Conservation (phyloP, 2,888 invertebrate species). For the Drosophila kuntzei region DNA sequence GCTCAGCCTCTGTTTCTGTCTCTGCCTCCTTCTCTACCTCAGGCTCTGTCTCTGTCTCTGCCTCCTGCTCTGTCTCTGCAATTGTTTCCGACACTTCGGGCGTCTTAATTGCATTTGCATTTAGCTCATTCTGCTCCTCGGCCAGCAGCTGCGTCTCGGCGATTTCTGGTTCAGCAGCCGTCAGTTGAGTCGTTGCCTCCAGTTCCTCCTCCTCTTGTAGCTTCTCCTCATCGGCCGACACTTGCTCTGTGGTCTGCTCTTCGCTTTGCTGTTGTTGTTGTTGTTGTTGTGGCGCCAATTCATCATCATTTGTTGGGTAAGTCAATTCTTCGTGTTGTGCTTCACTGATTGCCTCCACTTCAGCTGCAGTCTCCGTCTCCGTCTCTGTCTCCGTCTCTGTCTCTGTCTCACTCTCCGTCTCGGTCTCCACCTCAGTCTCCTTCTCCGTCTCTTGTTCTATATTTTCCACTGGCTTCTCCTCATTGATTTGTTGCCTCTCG, state of each 20-base stretch:
- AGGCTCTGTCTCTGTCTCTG: slow-evolving; percentile 16
- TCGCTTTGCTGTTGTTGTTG: slow-evolving; percentile 39
- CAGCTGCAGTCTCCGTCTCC: slow-evolving; percentile 21
- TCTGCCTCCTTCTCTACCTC: slow-evolving; percentile 37
- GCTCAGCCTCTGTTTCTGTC: slow-evolving; percentile 34
- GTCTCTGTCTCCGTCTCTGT: slow-evolving; percentile 9
- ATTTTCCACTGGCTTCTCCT: slow-evolving; percentile 25
- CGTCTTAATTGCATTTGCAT: slow-evolving; percentile 80
- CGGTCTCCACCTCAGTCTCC: slow-evolving; percentile 5
- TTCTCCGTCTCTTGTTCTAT: slow-evolving; percentile 27
- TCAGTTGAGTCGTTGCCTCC: slow-evolving; percentile 45
- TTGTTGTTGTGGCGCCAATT: slow-evolving; percentile 71
- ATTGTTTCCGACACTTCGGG: slow-evolving; percentile 77
- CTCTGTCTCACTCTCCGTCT: slow-evolving; percentile 18
- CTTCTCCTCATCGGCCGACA: slow-evolving; percentile 6
- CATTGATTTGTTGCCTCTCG: slow-evolving; percentile 30
- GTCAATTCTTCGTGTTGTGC: slow-evolving; percentile 73
- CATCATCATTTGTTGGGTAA: slow-evolving; percentile 81
- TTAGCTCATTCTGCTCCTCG: slow-evolving; percentile 46
- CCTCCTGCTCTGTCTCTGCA: slow-evolving; percentile 31
- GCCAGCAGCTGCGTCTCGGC: slow-evolving; percentile 22
- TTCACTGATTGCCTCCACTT: slow-evolving; percentile 66
- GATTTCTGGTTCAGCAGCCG: slow-evolving; percentile 45
- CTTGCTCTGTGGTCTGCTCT: slow-evolving; percentile 41
- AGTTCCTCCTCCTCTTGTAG: slow-evolving; percentile 12